These are phyloP conservation scores for Zosterops japonicus DNA, from an alignment of 2,113 vertebrate species.

Conservation along the genomic window DNA sequence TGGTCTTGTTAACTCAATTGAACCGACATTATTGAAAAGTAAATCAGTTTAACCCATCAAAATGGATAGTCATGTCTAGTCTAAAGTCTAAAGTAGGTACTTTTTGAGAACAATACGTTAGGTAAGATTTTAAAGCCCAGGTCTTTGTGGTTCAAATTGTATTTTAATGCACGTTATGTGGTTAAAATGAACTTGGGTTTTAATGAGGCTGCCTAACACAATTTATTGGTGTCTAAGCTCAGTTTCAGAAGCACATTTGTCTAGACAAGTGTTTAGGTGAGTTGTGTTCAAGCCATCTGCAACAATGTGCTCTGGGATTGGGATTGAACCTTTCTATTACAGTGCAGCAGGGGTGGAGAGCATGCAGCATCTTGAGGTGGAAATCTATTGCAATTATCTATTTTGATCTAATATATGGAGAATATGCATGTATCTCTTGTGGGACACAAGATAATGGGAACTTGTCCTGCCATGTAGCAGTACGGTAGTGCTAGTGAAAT, in stretches of 20 bases:
- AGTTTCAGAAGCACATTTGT: not conserved
- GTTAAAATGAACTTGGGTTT: not conserved
- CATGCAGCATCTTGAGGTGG: not conserved
- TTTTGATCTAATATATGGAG: not conserved
- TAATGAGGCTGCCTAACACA: not conserved
- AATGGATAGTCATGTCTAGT: not conserved
- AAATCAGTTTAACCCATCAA: not conserved
- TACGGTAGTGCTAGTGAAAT: not conserved
- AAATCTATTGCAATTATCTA: not conserved
- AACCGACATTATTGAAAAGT: not conserved
- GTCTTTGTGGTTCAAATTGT: not conserved
- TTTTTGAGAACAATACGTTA: not conserved
- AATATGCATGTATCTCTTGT: not conserved
- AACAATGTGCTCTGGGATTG: not conserved
- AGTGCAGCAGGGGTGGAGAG: not conserved
- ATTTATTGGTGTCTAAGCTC: not conserved
- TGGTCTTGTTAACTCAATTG: not conserved
- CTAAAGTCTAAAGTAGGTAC: not conserved
- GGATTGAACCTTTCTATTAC: not conserved
- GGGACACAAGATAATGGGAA: not conserved
- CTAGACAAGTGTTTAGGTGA: not conserved
- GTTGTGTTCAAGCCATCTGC: not conserved
- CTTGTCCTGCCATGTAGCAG: not conserved
- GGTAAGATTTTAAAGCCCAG: not conserved
- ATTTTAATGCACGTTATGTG: not conserved